Conservation (phyloP, 1,140 invertebrate species). For the Linepithema humile region DNA sequence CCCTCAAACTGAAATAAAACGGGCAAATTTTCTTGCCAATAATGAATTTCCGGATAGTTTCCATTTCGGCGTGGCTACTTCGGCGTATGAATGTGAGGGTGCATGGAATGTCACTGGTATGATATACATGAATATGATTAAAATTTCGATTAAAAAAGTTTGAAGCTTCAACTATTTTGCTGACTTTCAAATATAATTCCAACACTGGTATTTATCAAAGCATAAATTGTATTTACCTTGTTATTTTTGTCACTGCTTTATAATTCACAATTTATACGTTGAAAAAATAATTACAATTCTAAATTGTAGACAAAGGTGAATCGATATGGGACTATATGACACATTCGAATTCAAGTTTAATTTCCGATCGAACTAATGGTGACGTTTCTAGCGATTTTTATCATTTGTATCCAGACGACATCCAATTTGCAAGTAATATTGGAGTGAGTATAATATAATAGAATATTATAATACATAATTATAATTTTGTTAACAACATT, state of each 20-base stretch:
- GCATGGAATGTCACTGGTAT: slow-evolving; percentile 87
- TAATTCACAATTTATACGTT: no score
- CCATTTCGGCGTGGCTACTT: slow-evolving; percentile 85
- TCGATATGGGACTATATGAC: slow-evolving; percentile 76
- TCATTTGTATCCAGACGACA: no score
- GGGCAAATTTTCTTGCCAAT: background rate
- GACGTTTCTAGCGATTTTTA: no score
- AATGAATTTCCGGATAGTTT: slow-evolving; percentile 84
- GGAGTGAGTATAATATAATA: slow-evolving; percentile 81
- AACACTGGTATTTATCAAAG: background rate
- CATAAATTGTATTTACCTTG: background rate
- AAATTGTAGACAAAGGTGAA: background rate
- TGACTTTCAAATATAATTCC: background rate
- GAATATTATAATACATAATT: background rate
- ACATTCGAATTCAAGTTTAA: slow-evolving; percentile 67
- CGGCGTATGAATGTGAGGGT: slow-evolving; percentile 87
- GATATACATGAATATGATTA: background rate
- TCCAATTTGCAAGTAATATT: slow-evolving; percentile 85
- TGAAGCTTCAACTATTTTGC: background rate
- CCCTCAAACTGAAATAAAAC: background rate
- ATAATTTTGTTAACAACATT: background rate
- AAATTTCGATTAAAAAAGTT: background rate
- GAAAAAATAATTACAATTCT: no score
- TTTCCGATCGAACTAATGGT: no score
- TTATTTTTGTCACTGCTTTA: background rate